Evolutionary conservation across 2,113 vertebrate species (phyloP).

Genomic region (Fukomys damarensis): DNA sequence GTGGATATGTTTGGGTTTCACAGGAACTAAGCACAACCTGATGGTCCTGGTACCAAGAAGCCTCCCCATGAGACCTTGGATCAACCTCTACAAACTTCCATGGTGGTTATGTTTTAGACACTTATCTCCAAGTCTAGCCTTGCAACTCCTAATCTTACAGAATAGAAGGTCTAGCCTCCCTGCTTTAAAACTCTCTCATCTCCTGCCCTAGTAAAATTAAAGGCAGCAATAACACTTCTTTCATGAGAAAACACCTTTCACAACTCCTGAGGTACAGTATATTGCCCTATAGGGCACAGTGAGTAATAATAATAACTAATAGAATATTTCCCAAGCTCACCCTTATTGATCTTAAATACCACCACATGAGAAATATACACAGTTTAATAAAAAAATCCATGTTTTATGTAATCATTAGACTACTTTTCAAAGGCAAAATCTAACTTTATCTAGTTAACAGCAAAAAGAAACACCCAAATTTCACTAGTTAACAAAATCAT

Average conservation of each 20-base stretch:
- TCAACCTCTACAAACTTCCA: not conserved
- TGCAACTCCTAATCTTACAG: not conserved
- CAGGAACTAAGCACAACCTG: not conserved
- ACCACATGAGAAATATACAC: not conserved
- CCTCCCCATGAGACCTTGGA: not conserved
- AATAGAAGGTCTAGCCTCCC: not conserved
- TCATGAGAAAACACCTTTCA: not conserved
- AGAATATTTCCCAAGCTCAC: not conserved
- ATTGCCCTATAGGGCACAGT: not conserved
- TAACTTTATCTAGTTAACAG: not conserved
- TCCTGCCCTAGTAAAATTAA: not conserved
- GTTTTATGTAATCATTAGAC: not conserved
- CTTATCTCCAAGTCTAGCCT: not conserved
- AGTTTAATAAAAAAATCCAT: not conserved
- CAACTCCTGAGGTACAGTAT: not conserved
- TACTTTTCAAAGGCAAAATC: constrained; percentile 32
- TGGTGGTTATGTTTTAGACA: not conserved
- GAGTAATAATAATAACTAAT: not conserved
- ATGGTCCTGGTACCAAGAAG: not conserved
- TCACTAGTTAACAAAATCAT: not conserved
- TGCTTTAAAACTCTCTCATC: not conserved
- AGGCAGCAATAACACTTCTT: not conserved
- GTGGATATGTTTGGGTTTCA: not conserved
- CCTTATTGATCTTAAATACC: not conserved
- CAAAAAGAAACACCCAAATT: not conserved